These are phyloP conservation scores for Lepidurus arcticus DNA, from an alignment of 1,140 invertebrate species.

Conservation along the genomic window DNA sequence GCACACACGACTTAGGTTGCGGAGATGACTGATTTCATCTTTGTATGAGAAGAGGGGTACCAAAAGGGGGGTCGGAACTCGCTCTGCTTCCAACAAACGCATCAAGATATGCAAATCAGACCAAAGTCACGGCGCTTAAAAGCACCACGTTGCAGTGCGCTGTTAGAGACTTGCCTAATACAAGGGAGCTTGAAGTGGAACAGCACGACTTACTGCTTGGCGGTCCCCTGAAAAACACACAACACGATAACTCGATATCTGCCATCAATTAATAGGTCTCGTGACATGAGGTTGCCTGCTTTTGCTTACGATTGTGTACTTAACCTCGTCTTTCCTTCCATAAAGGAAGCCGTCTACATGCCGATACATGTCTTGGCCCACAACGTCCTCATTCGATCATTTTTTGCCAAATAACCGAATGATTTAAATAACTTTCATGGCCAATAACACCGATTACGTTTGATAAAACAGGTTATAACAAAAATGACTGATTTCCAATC, in stretches of 20 bases:
- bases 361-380: no score
- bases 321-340: not conserved
- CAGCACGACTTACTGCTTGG: not conserved
- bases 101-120: slow-evolving; percentile 15
- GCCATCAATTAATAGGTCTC: not conserved
- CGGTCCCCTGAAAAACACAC: not conserved
- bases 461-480: no score
- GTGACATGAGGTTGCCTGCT: not conserved
- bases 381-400: no score
- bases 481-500: no score
- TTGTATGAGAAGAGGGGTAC: not conserved
- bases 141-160: not conserved
- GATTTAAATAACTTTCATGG: no score
- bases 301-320: not conserved
- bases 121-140: slow-evolving; percentile 1
- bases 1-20: not conserved
- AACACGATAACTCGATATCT: not conserved
- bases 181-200: not conserved
- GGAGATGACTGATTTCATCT: slow-evolving; percentile 15
- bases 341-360: not conserved
- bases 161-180: not conserved
- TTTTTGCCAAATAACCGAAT: no score
- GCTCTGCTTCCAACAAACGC: not conserved
- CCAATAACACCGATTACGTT: no score
- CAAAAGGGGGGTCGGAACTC: not conserved